phyloP scores from a whole-genome alignment of 2,113 vertebrate species.

The Pontoporia blainvillei region DNA sequence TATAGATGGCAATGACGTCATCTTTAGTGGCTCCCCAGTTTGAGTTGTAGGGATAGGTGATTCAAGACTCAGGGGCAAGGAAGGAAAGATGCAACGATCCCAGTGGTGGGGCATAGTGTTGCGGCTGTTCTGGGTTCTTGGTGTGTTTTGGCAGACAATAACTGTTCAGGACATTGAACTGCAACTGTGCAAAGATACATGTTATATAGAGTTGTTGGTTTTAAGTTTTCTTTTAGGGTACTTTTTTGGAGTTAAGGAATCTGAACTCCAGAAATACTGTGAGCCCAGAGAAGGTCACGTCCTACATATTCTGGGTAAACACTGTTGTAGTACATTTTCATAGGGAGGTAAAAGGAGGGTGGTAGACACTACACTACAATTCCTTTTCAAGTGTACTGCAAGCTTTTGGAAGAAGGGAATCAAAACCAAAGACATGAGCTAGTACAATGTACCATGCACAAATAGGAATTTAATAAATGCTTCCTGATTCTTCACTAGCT shows the following conservation, averaged over 20 bases:
- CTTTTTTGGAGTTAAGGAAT: neutral
- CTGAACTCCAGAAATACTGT: neutral
- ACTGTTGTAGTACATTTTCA: neutral
- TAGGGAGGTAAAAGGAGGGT: neutral
- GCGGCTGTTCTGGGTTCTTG: neutral
- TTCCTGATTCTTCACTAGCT: neutral
- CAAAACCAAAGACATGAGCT: neutral
- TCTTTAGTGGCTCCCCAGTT: neutral
- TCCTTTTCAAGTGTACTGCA: neutral
- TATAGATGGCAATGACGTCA: neutral
- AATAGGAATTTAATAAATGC: neutral
- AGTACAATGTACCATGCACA: neutral
- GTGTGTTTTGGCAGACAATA: neutral
- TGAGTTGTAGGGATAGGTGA: neutral
- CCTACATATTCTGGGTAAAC: neutral
- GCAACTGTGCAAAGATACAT: neutral
- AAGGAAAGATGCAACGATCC: fast-evolving
- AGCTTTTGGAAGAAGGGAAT: neutral
- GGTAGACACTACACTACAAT: neutral
- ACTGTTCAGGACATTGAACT: neutral
- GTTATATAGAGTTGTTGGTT: neutral
- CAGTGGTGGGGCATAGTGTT: too few relatives aligned
- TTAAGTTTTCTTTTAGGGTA: neutral
- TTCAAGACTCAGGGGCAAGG: neutral
- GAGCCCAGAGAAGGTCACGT: neutral